A percentile compares a stretch with the other conserved stretches of the same genome.
These are phyloP conservation scores for Columba livia DNA, from an alignment of 2,113 vertebrate genomes.

Conservation along the genomic window DNA sequence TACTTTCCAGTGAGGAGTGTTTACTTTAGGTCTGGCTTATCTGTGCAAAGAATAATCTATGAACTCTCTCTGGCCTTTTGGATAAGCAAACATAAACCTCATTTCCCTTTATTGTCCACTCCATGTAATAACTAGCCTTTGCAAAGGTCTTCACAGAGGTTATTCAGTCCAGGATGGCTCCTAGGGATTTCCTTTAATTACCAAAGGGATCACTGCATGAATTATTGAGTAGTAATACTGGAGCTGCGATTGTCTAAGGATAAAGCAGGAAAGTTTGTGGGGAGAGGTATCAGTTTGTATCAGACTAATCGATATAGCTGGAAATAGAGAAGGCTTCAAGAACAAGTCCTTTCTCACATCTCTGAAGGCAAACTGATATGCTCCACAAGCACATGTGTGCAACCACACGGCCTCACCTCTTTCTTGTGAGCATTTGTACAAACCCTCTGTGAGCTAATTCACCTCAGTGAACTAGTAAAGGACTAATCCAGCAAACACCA, in stretches of 20 bases:
- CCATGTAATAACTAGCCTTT: constrained; percentile 44
- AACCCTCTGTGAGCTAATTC: not conserved
- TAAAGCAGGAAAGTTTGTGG: not conserved
- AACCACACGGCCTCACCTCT: not conserved
- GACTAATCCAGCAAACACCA: not conserved
- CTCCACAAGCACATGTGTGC: not conserved
- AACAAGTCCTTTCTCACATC: rapidly evolving
- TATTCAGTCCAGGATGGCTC: constrained; percentile 26
- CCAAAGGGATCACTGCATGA: not conserved
- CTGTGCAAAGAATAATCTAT: constrained; percentile 70
- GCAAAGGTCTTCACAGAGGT: constrained; percentile 44
- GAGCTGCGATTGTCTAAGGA: not conserved
- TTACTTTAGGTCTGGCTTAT: constrained; percentile 66
- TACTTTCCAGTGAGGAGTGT: constrained; percentile 56
- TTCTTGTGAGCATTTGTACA: not conserved
- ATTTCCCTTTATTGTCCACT: constrained; percentile 73
- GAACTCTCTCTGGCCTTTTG: constrained; percentile 64
- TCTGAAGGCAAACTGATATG: not conserved
- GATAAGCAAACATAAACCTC: constrained; percentile 58
- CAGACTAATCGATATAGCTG: not conserved
- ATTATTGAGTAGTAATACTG: not conserved
- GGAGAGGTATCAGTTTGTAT: not conserved
- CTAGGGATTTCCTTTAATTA: constrained; percentile 66
- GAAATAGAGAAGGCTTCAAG: not conserved
- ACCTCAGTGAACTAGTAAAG: not conserved